Evolutionary conservation across 2,888 invertebrate genomes (phyloP), one percentile per base, ranked within the genome.

Genomic region (Andrena camellia): DNA sequence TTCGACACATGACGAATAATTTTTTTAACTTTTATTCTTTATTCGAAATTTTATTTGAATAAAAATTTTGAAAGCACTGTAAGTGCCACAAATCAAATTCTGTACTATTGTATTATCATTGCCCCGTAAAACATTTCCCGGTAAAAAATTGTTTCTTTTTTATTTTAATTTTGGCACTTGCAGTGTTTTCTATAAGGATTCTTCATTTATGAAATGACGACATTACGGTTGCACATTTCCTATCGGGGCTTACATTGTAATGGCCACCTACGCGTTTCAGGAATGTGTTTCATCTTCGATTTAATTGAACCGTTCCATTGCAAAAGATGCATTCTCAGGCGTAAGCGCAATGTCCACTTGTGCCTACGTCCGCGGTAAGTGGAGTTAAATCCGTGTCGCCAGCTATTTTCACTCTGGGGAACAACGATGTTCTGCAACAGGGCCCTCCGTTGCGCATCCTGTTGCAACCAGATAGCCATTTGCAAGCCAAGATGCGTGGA

Each of bases 391-490:
- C 72, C 35, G 48, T 54, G 48, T 63, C 48, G 20, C 42, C 42
- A 13, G 20, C 31, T 52, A 52, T 78, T 73, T 78, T 73, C 74
- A 64, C 59, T 75, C 23, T 2, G 31, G 1, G n/a, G 66, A 29
- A 50, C 48, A 68, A 48, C 69, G 48, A 26, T 20, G 60, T 79
- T 74, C 69, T 50, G 79, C 74, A 75, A 74, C 35, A 31, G n/a
- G 29, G 50, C 42, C 50, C 33, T 70, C 57, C 69, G 50, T 66
- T 52, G 76, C 35, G 42, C 73, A 69, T 63, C 63, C 73, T 71
- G 66, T 66, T 67, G 62, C 76, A 80, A 79, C 60, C 52, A 13
- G 29, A 26, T 31, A n/a, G 59, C 50, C 48, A 66, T 78, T 78
- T 66, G 71, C 77, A 31, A 66, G 33, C 7, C 17, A 52, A 60